Evolutionary conservation across 2,113 vertebrate genomes (phyloP).

Genomic region (Lagenorhynchus albirostris): DNA sequence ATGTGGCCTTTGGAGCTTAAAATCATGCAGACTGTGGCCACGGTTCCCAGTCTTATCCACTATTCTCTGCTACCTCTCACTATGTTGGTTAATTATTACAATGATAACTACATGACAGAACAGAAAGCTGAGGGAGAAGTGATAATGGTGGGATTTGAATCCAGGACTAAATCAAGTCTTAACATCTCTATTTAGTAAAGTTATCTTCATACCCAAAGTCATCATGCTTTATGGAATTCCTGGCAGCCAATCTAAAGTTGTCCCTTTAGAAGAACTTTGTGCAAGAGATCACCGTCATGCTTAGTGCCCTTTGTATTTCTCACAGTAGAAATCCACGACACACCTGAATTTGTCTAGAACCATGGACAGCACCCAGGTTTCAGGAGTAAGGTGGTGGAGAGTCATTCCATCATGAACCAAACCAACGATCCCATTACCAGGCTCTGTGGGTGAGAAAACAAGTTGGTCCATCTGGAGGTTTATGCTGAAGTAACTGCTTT

Average conservation of each 20-base stretch:
- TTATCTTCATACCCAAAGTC: neutral
- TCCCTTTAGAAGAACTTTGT: neutral
- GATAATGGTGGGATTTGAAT: neutral
- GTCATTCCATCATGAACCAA: neutral
- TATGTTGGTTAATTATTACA: neutral
- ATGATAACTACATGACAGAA: neutral
- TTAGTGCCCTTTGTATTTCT: neutral
- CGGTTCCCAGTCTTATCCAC: neutral
- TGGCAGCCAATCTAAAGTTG: neutral
- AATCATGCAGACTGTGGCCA: accelerated
- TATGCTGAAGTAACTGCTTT: neutral
- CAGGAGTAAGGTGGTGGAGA: neutral
- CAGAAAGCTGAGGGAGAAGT: neutral
- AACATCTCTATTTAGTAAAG: neutral
- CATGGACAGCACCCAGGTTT: conserved; percentile 48
- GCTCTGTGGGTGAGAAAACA: neutral
- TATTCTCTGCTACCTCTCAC: neutral
- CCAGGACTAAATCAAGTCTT: neutral
- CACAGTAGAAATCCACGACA: neutral
- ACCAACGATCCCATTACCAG: accelerated
- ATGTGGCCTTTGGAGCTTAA: neutral
- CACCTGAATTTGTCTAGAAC: conserved; percentile 10
- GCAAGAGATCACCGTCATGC: neutral
- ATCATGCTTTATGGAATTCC: neutral
- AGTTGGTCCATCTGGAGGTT: neutral